Evolutionary conservation across 2,888 invertebrate species (phyloP), one percentile per base, ranked within the genome.

Genomic region (Diabrotica balteata): DNA sequence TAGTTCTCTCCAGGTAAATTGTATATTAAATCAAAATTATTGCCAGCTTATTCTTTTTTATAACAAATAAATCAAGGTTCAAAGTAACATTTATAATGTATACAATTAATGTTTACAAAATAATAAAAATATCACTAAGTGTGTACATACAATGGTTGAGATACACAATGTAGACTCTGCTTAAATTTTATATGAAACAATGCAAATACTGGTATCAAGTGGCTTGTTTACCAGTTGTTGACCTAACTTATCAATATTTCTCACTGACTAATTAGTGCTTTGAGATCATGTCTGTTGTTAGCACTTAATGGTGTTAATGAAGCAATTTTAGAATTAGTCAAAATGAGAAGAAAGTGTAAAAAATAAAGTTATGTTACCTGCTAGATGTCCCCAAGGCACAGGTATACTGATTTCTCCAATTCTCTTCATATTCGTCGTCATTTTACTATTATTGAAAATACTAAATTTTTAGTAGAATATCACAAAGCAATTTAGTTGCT

Each of bases 311-410:
- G 45, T 54, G 32, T 61, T 32, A 32, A 54, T 54, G 45, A 42
- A 52, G 53, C 55, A 44, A 32, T 50, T 57, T 49, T 7, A 59
- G 1, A 42, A 51, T 4, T 17, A 17, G n/a, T 10, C 9, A 47
- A 50, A 60, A 66, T 66, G 59, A 22, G 32, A 32, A 32, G 32
- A 32, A 32, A 66, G 52, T 47, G 51, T 22, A 43, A 51, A 55
- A 44, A 60, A 32, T 32, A 32, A n/a, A 43, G 9, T 55, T 17
- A 52, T 52, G 42, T 64, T 75, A 78, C 79, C 73, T 67, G 77
- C 74, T 32, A 79, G 61, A 58, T 74, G 68, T 22, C 79, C 79
- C 79, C 79, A 79, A n/a, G 79, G 78, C 7, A 75, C 78, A 9
- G 73, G 62, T 60, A 78, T 75, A 51, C 69, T 63, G 7, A 72